These are phyloP conservation scores for Microctenopoma steveboyesi DNA, from an alignment of 2,797 vertebrate species.

Conservation along the genomic window DNA sequence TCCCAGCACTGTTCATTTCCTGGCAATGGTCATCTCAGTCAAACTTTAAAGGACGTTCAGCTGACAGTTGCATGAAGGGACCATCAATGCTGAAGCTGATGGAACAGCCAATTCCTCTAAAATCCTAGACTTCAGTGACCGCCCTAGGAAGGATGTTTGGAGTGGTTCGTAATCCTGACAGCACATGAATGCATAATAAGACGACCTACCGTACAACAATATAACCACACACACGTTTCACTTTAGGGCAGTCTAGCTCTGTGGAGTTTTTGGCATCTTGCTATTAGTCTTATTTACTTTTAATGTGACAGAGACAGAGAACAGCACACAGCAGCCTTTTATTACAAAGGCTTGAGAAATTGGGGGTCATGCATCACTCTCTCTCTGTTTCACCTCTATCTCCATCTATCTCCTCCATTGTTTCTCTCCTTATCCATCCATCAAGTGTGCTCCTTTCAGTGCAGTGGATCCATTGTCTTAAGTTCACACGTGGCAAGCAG, in stretches of 20 bases:
- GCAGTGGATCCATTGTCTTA: conserved; percentile 67
- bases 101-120: conserved; percentile 28
- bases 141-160: conserved; percentile 21
- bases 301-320: conserved; percentile 83
- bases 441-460: conserved; percentile 63
- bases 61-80: not conserved
- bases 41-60: not conserved
- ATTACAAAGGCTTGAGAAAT: conserved; percentile 80
- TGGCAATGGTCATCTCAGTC: too few relatives aligned
- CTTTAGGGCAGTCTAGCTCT: conserved; percentile 48
- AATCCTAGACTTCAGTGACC: conserved; percentile 25
- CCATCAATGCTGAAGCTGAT: conserved; percentile 17
- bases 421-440: conserved; percentile 62
- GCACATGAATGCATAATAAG: conserved; percentile 48
- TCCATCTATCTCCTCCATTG: conserved; percentile 51
- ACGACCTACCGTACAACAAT: not conserved
- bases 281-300: conserved; percentile 83
- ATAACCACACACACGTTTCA: conserved; percentile 31
- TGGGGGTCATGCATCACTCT: conserved; percentile 72
- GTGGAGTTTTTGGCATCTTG: conserved; percentile 61
- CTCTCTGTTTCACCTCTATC: conserved; percentile 41
- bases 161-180: conserved; percentile 38
- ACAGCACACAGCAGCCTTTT: conserved; percentile 73
- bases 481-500: conserved; percentile 51
- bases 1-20: too few relatives aligned